Evolutionary conservation across 2,113 vertebrate species (phyloP).

Genomic region (Riparia riparia): DNA sequence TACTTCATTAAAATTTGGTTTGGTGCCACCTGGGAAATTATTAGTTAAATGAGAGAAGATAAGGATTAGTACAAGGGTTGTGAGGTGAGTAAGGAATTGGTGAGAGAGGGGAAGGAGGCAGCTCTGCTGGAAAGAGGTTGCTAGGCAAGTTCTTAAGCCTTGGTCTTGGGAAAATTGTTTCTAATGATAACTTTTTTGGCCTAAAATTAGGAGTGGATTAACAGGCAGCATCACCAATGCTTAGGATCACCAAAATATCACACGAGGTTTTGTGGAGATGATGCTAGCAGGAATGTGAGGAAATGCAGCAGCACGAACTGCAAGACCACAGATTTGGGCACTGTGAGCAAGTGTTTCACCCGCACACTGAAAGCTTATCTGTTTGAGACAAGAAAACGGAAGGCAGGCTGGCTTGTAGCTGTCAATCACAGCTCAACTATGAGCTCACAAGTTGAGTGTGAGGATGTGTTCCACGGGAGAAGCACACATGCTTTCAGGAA

Average conservation of each 20-base stretch:
- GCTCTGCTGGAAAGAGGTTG: neutral
- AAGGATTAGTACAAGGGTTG: conserved; percentile 4
- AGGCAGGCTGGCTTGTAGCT: neutral
- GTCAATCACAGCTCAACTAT: neutral
- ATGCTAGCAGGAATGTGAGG: neutral
- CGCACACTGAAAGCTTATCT: neutral
- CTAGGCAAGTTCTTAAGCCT: neutral
- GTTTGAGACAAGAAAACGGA: neutral
- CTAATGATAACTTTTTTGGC: neutral
- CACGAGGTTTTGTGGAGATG: neutral
- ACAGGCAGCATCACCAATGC: neutral
- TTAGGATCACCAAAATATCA: neutral
- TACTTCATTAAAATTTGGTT: conserved; percentile 57
- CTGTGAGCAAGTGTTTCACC: neutral
- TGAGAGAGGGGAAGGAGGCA: neutral
- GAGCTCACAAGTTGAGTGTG: neutral
- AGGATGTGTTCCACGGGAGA: neutral
- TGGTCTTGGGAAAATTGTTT: neutral
- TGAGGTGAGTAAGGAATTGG: neutral
- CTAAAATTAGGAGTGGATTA: neutral
- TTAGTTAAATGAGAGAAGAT: conserved; percentile 58
- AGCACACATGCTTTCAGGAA: neutral
- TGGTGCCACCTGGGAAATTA: conserved; percentile 61
- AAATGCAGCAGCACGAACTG: neutral
- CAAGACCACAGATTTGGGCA: neutral